Evolutionary conservation across 2,797 vertebrate species (phyloP), one percentile per base, ranked within the genome.

Genomic region (Malacoraja senta): DNA sequence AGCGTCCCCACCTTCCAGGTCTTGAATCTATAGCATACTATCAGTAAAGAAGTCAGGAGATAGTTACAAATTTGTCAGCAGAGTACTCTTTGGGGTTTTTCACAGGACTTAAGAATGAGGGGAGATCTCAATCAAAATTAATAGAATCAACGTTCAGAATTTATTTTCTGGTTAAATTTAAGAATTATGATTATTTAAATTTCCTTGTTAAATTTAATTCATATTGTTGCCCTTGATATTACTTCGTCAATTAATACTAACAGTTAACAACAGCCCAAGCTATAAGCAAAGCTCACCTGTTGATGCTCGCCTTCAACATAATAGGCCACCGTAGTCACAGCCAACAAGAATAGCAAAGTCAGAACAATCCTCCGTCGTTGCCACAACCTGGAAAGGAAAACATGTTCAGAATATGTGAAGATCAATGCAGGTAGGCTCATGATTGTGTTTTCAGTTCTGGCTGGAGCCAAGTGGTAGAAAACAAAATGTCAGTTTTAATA

Each of bases 241-340:
- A 68, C 2, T 68, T 32, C 0, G 32, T 63, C 58, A 86, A 21
- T 53, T 53, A 81, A 83, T 8, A 61, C 26, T 15, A 58, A 86
- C n/a, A 3, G 21, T 84, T 63, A 84, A 84, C 24, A 53, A 53
- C 83, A 86, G 53, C 58, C 58, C 58, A 24, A 68, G 7, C 72
- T 53, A 44, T 71, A 53, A 92, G 1, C 71, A 76, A 38, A 92
- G 90, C 96, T 94, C 97, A 99, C 99, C 96, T 97, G 96, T 95
- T 99, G 99, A 96, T 99, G 99, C 26, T 95, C 93, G 96, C 99
- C 99, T 95, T 99, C 98, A 93, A 97, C 96, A 95, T 97, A 99
- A 96, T 99, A 99, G 93, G 96, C 95, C 94, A 97, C 90, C 94
- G 97, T 97, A 95, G 99, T 98, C 93, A 97, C 84, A 93, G 96